Conservation (phyloP, 2,797 vertebrate species). For the Neosalanx taihuensis region DNA sequence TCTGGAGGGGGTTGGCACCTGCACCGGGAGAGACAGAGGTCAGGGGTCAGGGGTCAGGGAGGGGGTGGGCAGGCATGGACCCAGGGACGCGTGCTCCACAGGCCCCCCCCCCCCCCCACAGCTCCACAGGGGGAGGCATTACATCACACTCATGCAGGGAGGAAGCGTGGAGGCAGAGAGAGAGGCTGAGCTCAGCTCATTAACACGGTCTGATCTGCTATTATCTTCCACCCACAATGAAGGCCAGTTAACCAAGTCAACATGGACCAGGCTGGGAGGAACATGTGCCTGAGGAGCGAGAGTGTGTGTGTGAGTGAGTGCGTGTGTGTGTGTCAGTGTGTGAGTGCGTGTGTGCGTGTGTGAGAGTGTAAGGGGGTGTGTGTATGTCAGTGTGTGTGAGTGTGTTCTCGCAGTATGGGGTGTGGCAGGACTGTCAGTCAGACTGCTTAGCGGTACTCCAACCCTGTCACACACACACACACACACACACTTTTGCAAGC, state of each 20-base stretch:
- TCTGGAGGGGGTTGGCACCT: conserved; percentile 91
- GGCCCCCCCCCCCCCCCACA: conserved; percentile 9
- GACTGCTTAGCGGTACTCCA: conserved; percentile 46
- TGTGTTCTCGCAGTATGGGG: not conserved
- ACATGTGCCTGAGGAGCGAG: conserved; percentile 1
- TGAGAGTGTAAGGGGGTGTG: conserved; percentile 9
- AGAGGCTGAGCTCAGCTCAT: not conserved
- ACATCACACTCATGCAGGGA: not conserved
- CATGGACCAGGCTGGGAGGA: not conserved
- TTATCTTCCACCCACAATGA: not conserved
- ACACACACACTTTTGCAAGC: not conserved
- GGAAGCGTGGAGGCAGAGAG: not conserved
- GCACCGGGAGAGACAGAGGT: conserved; percentile 47
- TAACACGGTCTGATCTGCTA: not conserved
- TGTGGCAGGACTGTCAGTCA: conserved; percentile 43
- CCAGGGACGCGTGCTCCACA: conserved; percentile 40
- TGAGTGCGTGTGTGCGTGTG: conserved; percentile 20
- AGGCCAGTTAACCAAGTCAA: not conserved
- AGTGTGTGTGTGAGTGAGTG: not conserved
- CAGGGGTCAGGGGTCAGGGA: conserved; percentile 54
- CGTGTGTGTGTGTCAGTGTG: conserved; percentile 8
- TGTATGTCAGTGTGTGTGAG: not conserved
- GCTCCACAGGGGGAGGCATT: conserved; percentile 22
- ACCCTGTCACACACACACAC: conserved; percentile 23
- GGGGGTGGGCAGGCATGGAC: conserved; percentile 29